Evolutionary conservation across 2,888 invertebrate genomes (phyloP), one percentile per base, ranked within the genome.

Genomic region (Agrotis segetum): DNA sequence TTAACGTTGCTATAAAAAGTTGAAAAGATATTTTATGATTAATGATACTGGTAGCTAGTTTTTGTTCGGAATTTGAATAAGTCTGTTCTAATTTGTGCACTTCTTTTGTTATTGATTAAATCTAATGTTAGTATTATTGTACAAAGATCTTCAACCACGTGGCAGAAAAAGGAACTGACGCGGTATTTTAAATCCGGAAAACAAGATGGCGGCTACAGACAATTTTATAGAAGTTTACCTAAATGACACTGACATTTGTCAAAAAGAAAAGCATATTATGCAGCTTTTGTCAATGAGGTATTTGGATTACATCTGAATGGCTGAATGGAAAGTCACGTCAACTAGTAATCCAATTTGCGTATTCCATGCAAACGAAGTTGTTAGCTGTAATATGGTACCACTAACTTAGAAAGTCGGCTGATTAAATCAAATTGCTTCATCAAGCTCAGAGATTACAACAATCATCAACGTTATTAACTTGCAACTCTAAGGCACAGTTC

Each of bases 341-440:
- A 11, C 29, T 55, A n/a, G 44, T 67, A 29, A 66, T 70, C 67
- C 65, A 77, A 75, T 77, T 79, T 79, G 63, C 70, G 79, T 77
- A 68, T 59, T 67, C 55, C 71, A 74, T 59, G 74, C 84, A 71
- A 81, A 75, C 67, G 72, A 71, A 76, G 71, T 60, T 47, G 74
- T 71, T 79, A 40, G 19, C 67, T 46, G 71, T 76, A 75, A 77
- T 73, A 70, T 65, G 82, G 79, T 77, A 74, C 71, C 64, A 74
- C 84, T 74, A 74, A 75, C 67, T 82, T 84, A 82, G 83, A 85
- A 85, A 84, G 85, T 80, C 69, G 0, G 29, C 77, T 82, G 83
- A 84, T 84, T 84, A 80, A 82, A 84, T 82, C 85, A 84, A 85
- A 85, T 84, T 82, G 83, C 85, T 84, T 80, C 83, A 84, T 85